Percentiles rank a stretch among this genome's conserved stretches.
phyloP scores from a whole-genome alignment of 1,140 invertebrate species.

The Heliconius nattereri region DNA sequence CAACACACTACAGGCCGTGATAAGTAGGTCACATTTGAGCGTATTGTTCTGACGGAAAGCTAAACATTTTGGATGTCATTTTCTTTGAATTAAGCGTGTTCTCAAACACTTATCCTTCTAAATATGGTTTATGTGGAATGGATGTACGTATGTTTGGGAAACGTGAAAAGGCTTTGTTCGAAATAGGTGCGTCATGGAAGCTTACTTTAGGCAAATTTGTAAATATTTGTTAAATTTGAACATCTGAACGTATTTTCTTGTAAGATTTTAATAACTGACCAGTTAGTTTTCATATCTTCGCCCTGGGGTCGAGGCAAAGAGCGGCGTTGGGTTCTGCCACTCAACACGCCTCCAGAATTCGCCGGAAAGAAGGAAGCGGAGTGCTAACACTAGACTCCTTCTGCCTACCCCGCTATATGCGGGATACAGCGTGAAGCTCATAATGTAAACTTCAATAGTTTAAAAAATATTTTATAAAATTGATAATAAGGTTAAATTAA shows the following conservation, averaged over 20 bases:
- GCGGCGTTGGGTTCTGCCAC: no score
- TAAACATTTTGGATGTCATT: slow-evolving; percentile 25
- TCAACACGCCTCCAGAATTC: no score
- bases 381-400: no score
- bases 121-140: slow-evolving; percentile 6
- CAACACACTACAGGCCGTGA: background rate
- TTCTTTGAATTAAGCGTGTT: slow-evolving; percentile 26
- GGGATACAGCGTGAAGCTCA: no score
- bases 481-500: no score
- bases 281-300: no score
- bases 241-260: background rate
- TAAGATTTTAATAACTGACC: no score
- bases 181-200: background rate
- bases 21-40: slow-evolving; percentile 33
- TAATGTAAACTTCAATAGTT: no score
- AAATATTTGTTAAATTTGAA: background rate
- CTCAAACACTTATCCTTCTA: slow-evolving; percentile 4
- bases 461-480: no score
- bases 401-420: no score
- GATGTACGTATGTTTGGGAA: background rate
- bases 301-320: no score
- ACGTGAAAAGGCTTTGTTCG: background rate
- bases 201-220: background rate
- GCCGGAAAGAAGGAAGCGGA: no score
- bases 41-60: slow-evolving; percentile 33